Base-by-base conservation (phyloP, 2,888 invertebrate genomes). In the Aleiodes alternator region DNA sequence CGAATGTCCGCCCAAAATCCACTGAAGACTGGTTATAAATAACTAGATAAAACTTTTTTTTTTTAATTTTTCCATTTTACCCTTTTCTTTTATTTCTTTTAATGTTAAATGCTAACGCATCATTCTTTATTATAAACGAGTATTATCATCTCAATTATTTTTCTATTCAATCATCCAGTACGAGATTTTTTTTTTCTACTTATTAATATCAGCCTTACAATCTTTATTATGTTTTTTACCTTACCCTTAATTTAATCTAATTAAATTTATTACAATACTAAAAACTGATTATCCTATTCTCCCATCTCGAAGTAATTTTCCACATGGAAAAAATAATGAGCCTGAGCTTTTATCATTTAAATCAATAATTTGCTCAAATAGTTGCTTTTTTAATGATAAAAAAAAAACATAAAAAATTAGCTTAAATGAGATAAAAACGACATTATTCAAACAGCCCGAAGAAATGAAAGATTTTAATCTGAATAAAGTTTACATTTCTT, bases 11-110 rank as follows among this genome's bases (percentile, higher is more conserved):
- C 83, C 83, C 84, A 77, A 14, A 23, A 51, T 80, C 80, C 82
- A 86, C 82, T 81, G 79, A 87, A 87, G 87, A 87, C 87, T 87
- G 87, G 86, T 86, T 85, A 84, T 83, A 80, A 43, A 86, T 86
- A 76, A 85, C 82, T 86, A 85, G 84, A 83, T 84, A 79, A 70
- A 78, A 78, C 73, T 72, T 79, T 80, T 79, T 78, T 69, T 78
- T 72, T 76, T 72, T 79, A 6, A 34, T 77, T 76, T 23, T 23
- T 23, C 2, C 2, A 23, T 23, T 23, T 23, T 79, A 56, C 68
- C 59, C 59, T 69, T 76, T 34, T 34, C 34, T 34, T 53, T 59
- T 55, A 29, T 23, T 70, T 70, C 29, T 61, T 51, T 38, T 2
- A 69, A 68, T 57, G 23, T 50, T 57, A 56, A 75, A 72, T 76